phyloP scores from a whole-genome alignment of 2,797 vertebrate species.

The Amblyopsis hoosieri region DNA sequence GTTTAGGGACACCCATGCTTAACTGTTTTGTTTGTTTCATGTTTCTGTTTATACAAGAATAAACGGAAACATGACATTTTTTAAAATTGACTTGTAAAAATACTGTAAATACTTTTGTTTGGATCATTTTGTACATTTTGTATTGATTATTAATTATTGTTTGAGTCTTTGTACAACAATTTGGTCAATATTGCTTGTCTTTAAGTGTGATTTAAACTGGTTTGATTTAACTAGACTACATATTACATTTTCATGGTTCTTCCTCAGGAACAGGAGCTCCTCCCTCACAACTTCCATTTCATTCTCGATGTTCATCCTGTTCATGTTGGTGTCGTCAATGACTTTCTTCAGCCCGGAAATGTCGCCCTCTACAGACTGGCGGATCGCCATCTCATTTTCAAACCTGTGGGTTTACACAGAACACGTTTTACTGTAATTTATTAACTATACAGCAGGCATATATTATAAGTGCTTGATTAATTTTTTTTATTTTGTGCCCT shows the following conservation, averaged over 20 bases:
- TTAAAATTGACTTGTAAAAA: too few relatives aligned
- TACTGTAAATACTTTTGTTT: too few relatives aligned
- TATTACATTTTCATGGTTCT: constrained; percentile 83
- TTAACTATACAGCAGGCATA: background rate
- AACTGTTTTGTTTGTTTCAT: too few relatives aligned
- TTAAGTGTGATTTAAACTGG: background rate
- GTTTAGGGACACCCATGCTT: too few relatives aligned
- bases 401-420: constrained; percentile 68
- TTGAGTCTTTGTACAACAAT: too few relatives aligned
- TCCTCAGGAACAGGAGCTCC: constrained; percentile 88
- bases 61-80: too few relatives aligned
- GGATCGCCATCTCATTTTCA: constrained; percentile 87
- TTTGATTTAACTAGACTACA: background rate
- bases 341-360: constrained; percentile 87
- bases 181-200: too few relatives aligned
- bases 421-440: background rate
- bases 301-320: constrained; percentile 86
- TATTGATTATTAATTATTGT: too few relatives aligned
- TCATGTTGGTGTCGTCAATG: constrained; percentile 90
- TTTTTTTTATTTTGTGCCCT: background rate
- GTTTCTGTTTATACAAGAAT: too few relatives aligned
- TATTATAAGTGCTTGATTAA: background rate
- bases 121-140: too few relatives aligned
- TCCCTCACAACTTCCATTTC: constrained; percentile 90
- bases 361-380: constrained; percentile 89